Evolutionary conservation across 1,140 invertebrate species (phyloP).

Genomic region (Cydia splendana): DNA sequence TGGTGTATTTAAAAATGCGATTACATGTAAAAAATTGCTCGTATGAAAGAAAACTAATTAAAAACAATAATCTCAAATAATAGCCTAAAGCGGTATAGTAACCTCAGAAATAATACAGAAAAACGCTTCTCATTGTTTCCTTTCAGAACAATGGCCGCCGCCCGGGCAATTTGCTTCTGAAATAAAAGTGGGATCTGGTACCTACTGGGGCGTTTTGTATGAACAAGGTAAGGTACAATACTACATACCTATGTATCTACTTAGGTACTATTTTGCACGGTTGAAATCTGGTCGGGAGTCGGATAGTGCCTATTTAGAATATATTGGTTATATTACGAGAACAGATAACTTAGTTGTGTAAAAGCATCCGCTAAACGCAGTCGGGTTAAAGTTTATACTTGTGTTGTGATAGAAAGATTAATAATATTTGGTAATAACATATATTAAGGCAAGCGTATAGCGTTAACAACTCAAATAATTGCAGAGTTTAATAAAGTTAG

Average conservation of each 20-base stretch:
- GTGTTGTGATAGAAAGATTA: not conserved
- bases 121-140: constrained; percentile 12
- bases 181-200: constrained; percentile 5
- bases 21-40: no score
- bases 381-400: no score
- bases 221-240: not conserved
- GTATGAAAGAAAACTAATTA: not conserved
- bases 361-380: no score
- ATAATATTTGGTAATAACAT: not conserved
- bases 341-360: no score
- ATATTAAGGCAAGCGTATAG: not conserved
- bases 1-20: no score
- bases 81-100: not conserved
- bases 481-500: not conserved
- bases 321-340: no score
- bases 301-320: no score
- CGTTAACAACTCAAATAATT: not conserved
- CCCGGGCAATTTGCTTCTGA: constrained; percentile 16
- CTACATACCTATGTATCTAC: not conserved
- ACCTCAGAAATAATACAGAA: constrained; percentile 12
- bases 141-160: constrained; percentile 5
- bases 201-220: constrained; percentile 4
- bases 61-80: not conserved
- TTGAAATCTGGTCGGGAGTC: not conserved
- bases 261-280: not conserved